Conservation (phyloP, 2,113 vertebrate genomes). For the Grammomys dolichurus region DNA sequence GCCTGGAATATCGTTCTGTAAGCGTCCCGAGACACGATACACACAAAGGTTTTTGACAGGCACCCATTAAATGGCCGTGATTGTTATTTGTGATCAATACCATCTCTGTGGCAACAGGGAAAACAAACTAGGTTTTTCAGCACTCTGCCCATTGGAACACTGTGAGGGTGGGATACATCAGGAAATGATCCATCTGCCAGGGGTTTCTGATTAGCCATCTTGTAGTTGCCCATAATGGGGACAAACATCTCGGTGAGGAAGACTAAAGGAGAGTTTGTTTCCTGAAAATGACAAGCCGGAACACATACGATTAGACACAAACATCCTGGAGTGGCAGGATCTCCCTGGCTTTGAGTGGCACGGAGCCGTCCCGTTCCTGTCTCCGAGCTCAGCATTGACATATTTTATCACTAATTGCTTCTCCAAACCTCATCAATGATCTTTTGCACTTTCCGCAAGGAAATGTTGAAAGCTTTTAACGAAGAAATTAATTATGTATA, state of each 20-base stretch:
- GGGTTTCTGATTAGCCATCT: not conserved
- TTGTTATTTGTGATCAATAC: not conserved
- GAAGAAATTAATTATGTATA: constrained; percentile 91
- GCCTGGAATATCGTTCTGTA: not conserved
- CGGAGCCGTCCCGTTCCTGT: constrained; percentile 52
- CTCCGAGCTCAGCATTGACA: constrained; percentile 84
- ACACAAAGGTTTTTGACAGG: accelerated
- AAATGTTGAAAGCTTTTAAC: constrained; percentile 90
- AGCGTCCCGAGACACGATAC: accelerated
- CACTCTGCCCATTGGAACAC: not conserved
- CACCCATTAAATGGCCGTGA: not conserved
- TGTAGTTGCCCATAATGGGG: not conserved
- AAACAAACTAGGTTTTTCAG: not conserved
- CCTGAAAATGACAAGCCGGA: constrained; percentile 46
- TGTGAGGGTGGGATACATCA: not conserved
- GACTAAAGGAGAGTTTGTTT: not conserved
- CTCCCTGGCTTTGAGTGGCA: constrained; percentile 70
- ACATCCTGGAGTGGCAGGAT: constrained; percentile 18
- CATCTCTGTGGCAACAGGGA: accelerated
- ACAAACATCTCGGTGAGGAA: not conserved
- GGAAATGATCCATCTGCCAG: accelerated
- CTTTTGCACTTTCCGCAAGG: constrained; percentile 88
- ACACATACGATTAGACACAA: constrained; percentile 56
- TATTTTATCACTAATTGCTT: constrained; percentile 89
- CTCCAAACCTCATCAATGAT: constrained; percentile 88